phyloP scores from a whole-genome alignment of 2,797 vertebrate species.

The Molossus molossus region DNA sequence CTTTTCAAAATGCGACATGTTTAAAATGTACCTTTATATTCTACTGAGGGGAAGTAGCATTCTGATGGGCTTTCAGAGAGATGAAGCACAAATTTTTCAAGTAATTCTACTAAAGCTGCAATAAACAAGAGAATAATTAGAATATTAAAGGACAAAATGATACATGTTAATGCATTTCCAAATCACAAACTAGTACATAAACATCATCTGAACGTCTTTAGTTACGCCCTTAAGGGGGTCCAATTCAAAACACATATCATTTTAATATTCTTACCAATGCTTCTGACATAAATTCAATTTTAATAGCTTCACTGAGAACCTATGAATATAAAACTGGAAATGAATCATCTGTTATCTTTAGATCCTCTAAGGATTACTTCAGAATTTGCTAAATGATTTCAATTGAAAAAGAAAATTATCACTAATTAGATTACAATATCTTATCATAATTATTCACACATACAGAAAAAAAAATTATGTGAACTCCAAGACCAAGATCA shows the following conservation, averaged over 20 bases:
- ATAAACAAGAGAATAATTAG: constrained; percentile 83
- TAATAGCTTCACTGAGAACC: constrained; percentile 86
- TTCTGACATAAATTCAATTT: constrained; percentile 86
- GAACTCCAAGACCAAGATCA: neutral
- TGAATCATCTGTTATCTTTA: constrained; percentile 81
- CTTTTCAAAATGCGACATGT: constrained; percentile 59
- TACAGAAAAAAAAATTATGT: neutral
- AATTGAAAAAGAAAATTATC: constrained; percentile 83
- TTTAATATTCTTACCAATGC: constrained; percentile 83
- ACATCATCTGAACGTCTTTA: constrained; percentile 71
- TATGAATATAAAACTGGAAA: constrained; percentile 80
- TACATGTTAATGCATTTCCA: constrained; percentile 54
- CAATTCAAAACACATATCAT: constrained; percentile 77
- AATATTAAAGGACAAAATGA: constrained; percentile 73
- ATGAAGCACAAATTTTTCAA: constrained; percentile 93
- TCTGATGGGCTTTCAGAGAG: constrained; percentile 91
- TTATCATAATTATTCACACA: constrained; percentile 65
- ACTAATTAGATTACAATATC: constrained; percentile 80
- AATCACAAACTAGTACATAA: constrained; percentile 58
- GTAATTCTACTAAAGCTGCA: constrained; percentile 95
- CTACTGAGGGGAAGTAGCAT: constrained; percentile 92
- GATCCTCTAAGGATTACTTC: constrained; percentile 82
- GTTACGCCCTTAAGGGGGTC: constrained; percentile 60
- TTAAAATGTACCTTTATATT: constrained; percentile 93
- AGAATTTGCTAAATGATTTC: constrained; percentile 81